phyloP scores from a whole-genome alignment of 2,797 vertebrate genomes.

The Girardinus metallicus region DNA sequence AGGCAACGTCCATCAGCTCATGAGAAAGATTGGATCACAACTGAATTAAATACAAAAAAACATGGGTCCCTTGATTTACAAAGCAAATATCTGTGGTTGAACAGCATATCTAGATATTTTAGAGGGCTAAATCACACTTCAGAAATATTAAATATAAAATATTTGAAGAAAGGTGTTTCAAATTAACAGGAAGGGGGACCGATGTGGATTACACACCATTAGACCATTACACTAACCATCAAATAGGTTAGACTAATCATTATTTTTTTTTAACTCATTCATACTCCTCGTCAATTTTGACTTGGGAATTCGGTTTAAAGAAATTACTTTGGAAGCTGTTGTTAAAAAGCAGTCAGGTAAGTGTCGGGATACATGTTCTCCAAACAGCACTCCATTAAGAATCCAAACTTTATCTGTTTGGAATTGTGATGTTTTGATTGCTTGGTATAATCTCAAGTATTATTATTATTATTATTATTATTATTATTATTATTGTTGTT shows the following conservation, averaged over 20 bases:
- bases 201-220: not conserved
- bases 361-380: not conserved
- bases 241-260: not conserved
- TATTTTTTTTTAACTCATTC: not conserved
- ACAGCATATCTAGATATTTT: no score
- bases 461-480: no score
- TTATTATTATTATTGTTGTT: no score
- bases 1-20: slow-evolving; percentile 17
- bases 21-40: not conserved
- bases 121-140: not conserved
- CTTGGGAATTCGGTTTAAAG: not conserved
- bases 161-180: not conserved
- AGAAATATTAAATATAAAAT: not conserved
- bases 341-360: not conserved
- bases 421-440: not conserved
- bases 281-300: not conserved
- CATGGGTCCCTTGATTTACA: not conserved
- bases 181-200: not conserved
- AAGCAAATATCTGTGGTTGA: no score
- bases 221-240: no score
- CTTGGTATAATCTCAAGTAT: not conserved
- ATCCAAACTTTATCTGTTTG: not conserved
- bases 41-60: not conserved
- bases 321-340: not conserved
- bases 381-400: not conserved